Evolutionary conservation across 2,888 invertebrate species (phyloP), one percentile per base, ranked within the genome.

Genomic region (Tetanocera ferruginea): DNA sequence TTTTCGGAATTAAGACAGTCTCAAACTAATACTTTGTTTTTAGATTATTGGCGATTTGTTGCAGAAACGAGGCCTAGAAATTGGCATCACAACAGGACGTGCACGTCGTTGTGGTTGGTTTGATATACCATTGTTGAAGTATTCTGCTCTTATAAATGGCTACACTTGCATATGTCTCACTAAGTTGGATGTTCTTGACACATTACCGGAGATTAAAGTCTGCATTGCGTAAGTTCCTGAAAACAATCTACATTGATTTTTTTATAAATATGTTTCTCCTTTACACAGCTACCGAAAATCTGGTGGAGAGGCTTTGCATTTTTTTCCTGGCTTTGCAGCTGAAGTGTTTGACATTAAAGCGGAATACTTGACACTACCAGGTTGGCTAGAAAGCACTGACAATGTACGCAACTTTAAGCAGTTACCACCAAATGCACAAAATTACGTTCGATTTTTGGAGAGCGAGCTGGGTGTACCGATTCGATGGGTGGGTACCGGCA

Each of bases 101-200:
- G 95, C 95, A 90, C 93, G 99, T 51, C 94, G 99, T 76, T 99
- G 99, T 89, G 99, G 99, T 71, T 99, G 99, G 99, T 92, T 99
- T 80, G 99, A 99, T 91, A 91, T 98, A 73, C 94, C 96, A 79
- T 93, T 99, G 76, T 93, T 99, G 17, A 93, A 94, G 79, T 98
- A 98, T 90, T 97, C 98, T 19, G 93, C 95, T 79, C 94, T 97
- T 92, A 96, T 99, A 85, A 99, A 99, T 90, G 99, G 99, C 72
- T 99, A 97, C 90, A 94, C 96, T 28, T 93, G 94, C 92, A 90
- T 99, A 87, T 98, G 98, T 85, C 89, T 99, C 77, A 99, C 99
- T 2, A 99, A 99, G 90, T 90, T 99, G 85, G 99, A 99, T 88
- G 98, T 99, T 82, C 90, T 99, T 84, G 99, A 99, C 89, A 94